Evolutionary conservation across 2,113 vertebrate genomes (phyloP).

Genomic region (Saiga tatarica): DNA sequence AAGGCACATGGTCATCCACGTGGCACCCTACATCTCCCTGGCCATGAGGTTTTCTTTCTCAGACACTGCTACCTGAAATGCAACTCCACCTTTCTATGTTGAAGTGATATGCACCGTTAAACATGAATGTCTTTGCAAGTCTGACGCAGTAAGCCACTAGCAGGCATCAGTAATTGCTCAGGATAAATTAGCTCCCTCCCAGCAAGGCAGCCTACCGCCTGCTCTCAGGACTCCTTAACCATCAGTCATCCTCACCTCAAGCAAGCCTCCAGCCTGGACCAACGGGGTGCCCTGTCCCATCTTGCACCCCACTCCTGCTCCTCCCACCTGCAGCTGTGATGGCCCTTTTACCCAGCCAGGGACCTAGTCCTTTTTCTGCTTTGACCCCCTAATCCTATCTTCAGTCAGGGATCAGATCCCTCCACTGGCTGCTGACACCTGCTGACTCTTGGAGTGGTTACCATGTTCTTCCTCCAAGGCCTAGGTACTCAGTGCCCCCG

Average conservation of each 20-base stretch:
- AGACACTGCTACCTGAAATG: not conserved
- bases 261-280: not conserved
- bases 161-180: not conserved
- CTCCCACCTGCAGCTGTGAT: not conserved
- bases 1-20: not conserved
- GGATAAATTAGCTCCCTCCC: not conserved
- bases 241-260: not conserved
- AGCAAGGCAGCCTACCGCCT: too few relatives aligned
- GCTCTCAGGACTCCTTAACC: not conserved
- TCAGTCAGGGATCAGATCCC: not conserved
- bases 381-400: not conserved
- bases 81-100: not conserved
- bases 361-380: not conserved
- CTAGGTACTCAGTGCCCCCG: not conserved
- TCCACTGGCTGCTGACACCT: not conserved
- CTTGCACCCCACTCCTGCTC: not conserved
- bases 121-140: not conserved
- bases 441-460: not conserved
- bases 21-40: not conserved
- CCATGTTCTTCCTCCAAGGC: not conserved
- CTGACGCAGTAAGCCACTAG: not conserved
- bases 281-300: not conserved
- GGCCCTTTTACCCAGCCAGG: not conserved
- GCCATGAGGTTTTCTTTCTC: not conserved
- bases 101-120: not conserved